Percentiles rank a stretch among this genome's conserved stretches.
Conservation (phyloP, 2,113 vertebrate genomes). For the Callocephalon fimbriatum region DNA sequence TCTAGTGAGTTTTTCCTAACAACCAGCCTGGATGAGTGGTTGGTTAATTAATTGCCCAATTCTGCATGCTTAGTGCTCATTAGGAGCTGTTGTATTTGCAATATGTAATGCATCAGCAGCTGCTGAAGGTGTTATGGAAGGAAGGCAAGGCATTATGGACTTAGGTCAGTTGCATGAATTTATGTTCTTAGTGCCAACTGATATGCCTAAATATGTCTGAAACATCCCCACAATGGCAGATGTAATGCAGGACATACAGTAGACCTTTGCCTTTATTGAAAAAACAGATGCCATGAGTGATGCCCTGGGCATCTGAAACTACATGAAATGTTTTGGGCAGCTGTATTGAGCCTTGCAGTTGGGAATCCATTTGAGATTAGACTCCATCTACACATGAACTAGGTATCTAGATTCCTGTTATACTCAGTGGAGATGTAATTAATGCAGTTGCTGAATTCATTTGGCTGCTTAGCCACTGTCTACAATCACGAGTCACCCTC, state of each 20-base stretch:
- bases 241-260: neutral
- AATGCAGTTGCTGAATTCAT: neutral
- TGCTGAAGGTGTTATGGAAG: neutral
- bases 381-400: neutral
- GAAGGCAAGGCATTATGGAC: neutral
- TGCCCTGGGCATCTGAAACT: neutral
- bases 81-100: neutral
- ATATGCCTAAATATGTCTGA: neutral
- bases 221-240: neutral
- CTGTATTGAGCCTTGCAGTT: neutral
- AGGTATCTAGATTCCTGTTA: neutral
- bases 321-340: neutral
- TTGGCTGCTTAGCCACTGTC: neutral
- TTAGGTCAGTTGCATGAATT: neutral
- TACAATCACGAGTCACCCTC: neutral
- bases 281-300: neutral
- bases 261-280: neutral
- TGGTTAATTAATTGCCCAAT: neutral
- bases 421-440: neutral
- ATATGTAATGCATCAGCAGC: fast-evolving
- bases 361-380: neutral
- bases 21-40: neutral
- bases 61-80: neutral
- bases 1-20: neutral
- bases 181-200: neutral